These are phyloP conservation scores for Mycetomoellerius zeteki DNA, from an alignment of 1,140 invertebrate genomes.

Conservation along the genomic window DNA sequence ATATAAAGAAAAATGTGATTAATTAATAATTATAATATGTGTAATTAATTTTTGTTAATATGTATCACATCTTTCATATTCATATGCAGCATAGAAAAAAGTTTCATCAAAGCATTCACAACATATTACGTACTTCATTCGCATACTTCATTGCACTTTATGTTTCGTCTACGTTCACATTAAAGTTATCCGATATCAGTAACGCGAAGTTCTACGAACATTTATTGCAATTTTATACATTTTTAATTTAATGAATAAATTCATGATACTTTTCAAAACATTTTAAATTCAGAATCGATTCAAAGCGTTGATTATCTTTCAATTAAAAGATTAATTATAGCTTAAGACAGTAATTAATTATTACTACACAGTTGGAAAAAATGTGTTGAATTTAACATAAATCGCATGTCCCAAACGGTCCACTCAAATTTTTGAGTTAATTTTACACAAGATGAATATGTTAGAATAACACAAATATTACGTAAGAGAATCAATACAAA, in stretches of 20 bases:
- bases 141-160: background rate
- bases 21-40: background rate
- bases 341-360: too few relatives aligned
- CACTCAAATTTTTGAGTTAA: too few relatives aligned
- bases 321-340: background rate
- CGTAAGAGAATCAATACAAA: too few relatives aligned
- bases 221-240: background rate
- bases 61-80: background rate
- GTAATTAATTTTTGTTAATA: background rate
- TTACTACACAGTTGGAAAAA: too few relatives aligned
- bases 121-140: background rate
- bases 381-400: too few relatives aligned
- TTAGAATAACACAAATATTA: too few relatives aligned
- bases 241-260: background rate
- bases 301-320: background rate
- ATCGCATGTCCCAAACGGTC: too few relatives aligned
- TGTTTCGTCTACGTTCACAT: background rate
- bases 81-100: background rate
- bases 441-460: too few relatives aligned
- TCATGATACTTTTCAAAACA: background rate
- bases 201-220: background rate
- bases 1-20: background rate
- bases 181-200: constrained; percentile 18
- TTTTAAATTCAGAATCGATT: background rate
- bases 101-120: constrained; percentile 8